Base-by-base conservation (phyloP, 2,888 invertebrate species). In the Acrobasis suavella region DNA sequence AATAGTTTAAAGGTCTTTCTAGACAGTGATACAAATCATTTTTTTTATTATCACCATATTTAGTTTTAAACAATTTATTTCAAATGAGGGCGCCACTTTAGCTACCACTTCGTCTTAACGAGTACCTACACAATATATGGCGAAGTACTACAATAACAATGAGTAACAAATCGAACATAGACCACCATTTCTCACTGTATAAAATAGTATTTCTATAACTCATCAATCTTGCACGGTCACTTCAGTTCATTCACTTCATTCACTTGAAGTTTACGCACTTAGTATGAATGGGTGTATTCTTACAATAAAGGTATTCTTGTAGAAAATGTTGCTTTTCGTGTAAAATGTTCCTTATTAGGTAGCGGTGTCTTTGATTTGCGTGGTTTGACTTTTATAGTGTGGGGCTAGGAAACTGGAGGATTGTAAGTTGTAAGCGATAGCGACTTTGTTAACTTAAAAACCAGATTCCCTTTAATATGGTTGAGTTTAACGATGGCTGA, bases 331-430 rank as follows among this genome's bases (percentile, higher is more conserved):
- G 32, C 46, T 49, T 77, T 67, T 68, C 68, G 83, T 80, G 83
- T 82, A 73, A 83, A 84, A 80, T 82, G 73, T 83, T 73, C 42
- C 69, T 76, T 82, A 76, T 85, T 81, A 83, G 76, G 80, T 83
- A 86, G 89, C 89, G 90, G 89, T 73, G 64, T 79, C 83, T 87
- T 90, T 89, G 85, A 84, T 70, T 72, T 73, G 77, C 77, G 80
- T 76, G 42, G 62, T 66, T 64, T 61, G 65, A 62, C 72, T 69
- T 65, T 64, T 67, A 65, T 60, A 50, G 50, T 67, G 68, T 77
- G 38, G n/a, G 74, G 81, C 73, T 63, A 73, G 42, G 69, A 63
- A 56, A 9, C 9, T 3, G 71, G 56, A 42, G 56, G 12, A 42
- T 2, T 14, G 42, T 32, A 7, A 46, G 46, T 6, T 12, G n/a